phyloP scores from a whole-genome alignment of 92 coral and sea anemone genomes.

The Diadumene lineata region DNA sequence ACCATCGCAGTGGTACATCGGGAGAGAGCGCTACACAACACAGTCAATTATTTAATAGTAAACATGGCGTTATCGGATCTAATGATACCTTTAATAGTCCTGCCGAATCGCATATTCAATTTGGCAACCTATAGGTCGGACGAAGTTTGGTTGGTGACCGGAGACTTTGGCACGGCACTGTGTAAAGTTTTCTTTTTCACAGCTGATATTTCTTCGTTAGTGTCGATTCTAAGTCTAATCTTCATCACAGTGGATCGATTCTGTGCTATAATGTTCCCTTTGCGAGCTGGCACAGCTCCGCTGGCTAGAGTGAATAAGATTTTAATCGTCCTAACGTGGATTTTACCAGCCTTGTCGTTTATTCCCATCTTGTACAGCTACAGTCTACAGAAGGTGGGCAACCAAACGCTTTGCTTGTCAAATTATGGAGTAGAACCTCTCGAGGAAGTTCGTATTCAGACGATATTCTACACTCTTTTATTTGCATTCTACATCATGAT shows the following conservation, averaged over 20 bases:
- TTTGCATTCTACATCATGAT: constrained; percentile 17
- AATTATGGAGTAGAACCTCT: neutral
- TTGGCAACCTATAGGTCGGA: constrained; percentile 3
- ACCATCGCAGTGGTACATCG: constrained; percentile 30
- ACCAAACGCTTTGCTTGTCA: neutral
- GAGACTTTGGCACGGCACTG: constrained; percentile 20
- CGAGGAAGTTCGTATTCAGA: neutral
- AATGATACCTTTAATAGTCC: constrained; percentile 10
- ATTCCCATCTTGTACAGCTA: constrained; percentile 33
- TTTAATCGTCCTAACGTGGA: constrained; percentile 17
- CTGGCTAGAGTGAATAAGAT: constrained; percentile 9
- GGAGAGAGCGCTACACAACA: constrained; percentile 34
- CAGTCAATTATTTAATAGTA: constrained; percentile 36
- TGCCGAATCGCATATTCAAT: constrained; percentile 10
- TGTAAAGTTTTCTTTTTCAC: constrained; percentile 31
- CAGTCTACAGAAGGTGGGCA: neutral
- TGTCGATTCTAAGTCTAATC: constrained; percentile 35
- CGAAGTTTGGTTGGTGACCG: constrained; percentile 18
- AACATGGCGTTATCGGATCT: constrained; percentile 42
- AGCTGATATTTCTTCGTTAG: constrained; percentile 25
- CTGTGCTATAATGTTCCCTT: constrained; percentile 35
- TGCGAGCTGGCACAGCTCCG: constrained; percentile 5
- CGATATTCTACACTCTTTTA: constrained; percentile 5
- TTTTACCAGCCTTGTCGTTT: constrained; percentile 14
- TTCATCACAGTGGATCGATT: constrained; percentile 40